Evolutionary conservation across 2,113 vertebrate genomes (phyloP), one percentile per base, ranked within the genome.

Genomic region (Aythya baeri): DNA sequence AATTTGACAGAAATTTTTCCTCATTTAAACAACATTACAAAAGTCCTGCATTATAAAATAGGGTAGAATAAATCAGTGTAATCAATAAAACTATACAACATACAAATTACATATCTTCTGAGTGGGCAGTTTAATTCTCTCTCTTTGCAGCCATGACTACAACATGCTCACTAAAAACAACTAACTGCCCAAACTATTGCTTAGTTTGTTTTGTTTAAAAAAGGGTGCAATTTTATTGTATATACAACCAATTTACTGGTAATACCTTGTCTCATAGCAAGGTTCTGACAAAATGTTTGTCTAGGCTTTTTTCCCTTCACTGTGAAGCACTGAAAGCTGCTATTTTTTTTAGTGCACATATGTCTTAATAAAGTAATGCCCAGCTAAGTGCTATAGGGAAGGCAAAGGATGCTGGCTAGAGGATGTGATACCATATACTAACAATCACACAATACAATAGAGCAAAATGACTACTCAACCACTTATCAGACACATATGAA

Each of bases 11-110:
- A 98, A 98, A 97, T 98, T 98, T 98, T 98, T 99, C 98, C 98
- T 98, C 98, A 98, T 98, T 99, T 99, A 98, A 99, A 99, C 99
- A 99, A 99, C 98, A 99, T 99, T 99, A 99, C 99, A 99, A 99
- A 99, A 99, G 98, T 99, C 99, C 99, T 99, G 99, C 99, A 98
- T 99, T 99, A 99, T 99, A 99, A 99, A 99, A 99, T 99, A 99
- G 99, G 99, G 99, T 99, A 99, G 99, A 98, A 98, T 99, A 99
- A 99, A 99, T 99, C 99, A 99, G 99, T 99, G 99, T 99, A 99
- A 99, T 99, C 99, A 99, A 99, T 99, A 99, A 99, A 99, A 99
- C 99, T 99, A 99, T 99, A 99, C 99, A 99, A 99, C 99, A 98
- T 99, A 99, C 98, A 99, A 99, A 99, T 98, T 98, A 98, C 98